These are phyloP conservation scores for Apomyelois bistriatella DNA, from an alignment of 2,888 invertebrate genomes.

Conservation along the genomic window DNA sequence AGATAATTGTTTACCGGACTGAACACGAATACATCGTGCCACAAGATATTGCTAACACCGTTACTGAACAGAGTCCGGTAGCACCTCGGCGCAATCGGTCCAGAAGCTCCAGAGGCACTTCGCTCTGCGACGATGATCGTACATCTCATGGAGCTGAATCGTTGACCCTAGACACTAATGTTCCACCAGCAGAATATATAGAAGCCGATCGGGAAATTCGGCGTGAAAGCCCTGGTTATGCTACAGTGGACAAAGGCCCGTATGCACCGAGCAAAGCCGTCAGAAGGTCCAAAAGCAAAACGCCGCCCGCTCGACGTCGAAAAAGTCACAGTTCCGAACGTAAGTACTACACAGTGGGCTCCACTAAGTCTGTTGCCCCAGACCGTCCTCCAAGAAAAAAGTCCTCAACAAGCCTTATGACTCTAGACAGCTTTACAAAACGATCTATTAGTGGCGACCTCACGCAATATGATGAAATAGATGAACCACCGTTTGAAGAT, in stretches of 20 bases:
- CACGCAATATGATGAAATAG: slow-evolving; percentile 82
- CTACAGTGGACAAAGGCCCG: slow-evolving; percentile 86
- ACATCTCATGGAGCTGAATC: slow-evolving; percentile 87
- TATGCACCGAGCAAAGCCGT: slow-evolving; percentile 81
- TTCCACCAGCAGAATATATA: slow-evolving; percentile 45
- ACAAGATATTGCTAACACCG: slow-evolving; percentile 57
- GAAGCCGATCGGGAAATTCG: slow-evolving; percentile 62
- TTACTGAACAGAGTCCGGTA: slow-evolving; percentile 78
- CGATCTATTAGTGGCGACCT: slow-evolving; percentile 62
- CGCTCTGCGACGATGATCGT: slow-evolving; percentile 84
- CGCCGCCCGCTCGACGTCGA: slow-evolving; percentile 64
- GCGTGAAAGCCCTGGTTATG: slow-evolving; percentile 83
- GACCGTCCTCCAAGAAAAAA: slow-evolving; percentile 83
- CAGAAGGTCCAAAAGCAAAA: slow-evolving; percentile 77
- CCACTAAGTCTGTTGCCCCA: slow-evolving; percentile 69
- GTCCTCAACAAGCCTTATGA: slow-evolving; percentile 77
- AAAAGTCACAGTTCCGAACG: slow-evolving; percentile 76
- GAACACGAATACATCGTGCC: slow-evolving; percentile 84
- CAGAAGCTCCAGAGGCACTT: slow-evolving; percentile 74
- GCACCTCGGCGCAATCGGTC: slow-evolving; percentile 80
- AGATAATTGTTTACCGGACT: slow-evolving; percentile 83
- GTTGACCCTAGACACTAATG: slow-evolving; percentile 73
- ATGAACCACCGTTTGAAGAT: slow-evolving; percentile 79
- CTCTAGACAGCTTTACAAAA: slow-evolving; percentile 73
- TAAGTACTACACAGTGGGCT: slow-evolving; percentile 84